Conservation (phyloP, 1,140 invertebrate genomes). For the Uloborus diversus region DNA sequence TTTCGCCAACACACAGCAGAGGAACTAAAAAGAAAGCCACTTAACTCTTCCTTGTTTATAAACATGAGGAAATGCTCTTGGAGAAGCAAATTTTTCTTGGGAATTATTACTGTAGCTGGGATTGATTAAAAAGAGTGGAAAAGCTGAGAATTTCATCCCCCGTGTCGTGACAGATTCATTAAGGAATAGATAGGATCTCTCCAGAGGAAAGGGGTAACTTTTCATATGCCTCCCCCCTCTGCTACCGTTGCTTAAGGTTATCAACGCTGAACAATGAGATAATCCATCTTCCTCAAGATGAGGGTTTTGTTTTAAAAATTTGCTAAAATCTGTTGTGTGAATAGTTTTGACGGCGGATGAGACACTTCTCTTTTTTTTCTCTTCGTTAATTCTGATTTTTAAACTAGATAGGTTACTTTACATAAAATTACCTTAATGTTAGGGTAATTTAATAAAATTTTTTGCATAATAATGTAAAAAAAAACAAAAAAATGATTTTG, state of each 20-base stretch:
- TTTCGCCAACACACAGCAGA: background rate
- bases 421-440: no score
- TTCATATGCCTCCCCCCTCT: background rate
- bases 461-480: no score
- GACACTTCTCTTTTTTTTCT: background rate
- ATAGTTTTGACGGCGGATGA: no score
- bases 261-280: slow-evolving; percentile 21
- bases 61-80: background rate
- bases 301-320: slow-evolving; percentile 7
- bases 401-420: no score
- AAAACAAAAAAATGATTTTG: no score
- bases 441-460: no score
- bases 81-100: slow-evolving; percentile 4
- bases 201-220: no score
- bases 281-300: slow-evolving; percentile 12
- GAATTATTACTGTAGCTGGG: background rate
- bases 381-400: slow-evolving; percentile 2
- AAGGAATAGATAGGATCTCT: slow-evolving; percentile 18
- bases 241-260: background rate
- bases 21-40: slow-evolving; percentile 8
- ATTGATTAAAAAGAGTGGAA: slow-evolving; percentile 3
- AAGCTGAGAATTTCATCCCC: background rate
- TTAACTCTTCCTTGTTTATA: slow-evolving; percentile 16
- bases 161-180: slow-evolving; percentile 15
- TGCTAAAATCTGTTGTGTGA: slow-evolving; percentile 8